These are phyloP conservation scores for Timema cristinae DNA, from an alignment of 2,888 invertebrate species.

Conservation along the genomic window DNA sequence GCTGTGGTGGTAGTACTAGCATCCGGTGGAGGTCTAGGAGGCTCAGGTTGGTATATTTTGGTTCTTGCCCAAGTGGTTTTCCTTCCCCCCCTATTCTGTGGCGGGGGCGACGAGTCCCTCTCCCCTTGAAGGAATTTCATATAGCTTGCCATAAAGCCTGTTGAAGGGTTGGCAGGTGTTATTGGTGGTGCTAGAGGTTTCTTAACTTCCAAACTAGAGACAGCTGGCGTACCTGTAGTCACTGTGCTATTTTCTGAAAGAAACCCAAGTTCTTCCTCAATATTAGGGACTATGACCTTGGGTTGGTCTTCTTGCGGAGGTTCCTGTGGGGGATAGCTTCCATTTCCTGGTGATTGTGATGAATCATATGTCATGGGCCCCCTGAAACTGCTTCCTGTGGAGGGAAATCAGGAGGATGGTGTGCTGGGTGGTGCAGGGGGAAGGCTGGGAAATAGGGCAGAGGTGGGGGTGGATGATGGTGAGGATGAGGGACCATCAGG, in stretches of 20 bases:
- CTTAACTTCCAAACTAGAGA: constrained; percentile 29
- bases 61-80: constrained; percentile 63
- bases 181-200: constrained; percentile 55
- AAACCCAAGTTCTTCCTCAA: constrained; percentile 83
- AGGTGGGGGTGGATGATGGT: constrained; percentile 57
- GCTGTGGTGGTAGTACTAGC: constrained; percentile 41
- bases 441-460: constrained; percentile 74
- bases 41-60: constrained; percentile 34
- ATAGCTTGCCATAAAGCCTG: constrained; percentile 84
- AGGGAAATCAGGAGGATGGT: constrained; percentile 59
- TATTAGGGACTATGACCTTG: constrained; percentile 83
- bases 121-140: constrained; percentile 80
- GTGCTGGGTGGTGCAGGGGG: constrained; percentile 54
- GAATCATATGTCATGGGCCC: constrained; percentile 58
- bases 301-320: constrained; percentile 60
- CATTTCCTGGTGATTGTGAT: constrained; percentile 48
- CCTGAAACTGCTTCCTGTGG: constrained; percentile 57
- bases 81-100: constrained; percentile 61
- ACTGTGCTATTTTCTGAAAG: constrained; percentile 53
- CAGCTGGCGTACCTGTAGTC: constrained; percentile 21
- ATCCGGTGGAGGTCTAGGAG: constrained; percentile 40
- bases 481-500: constrained; percentile 62
- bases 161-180: constrained; percentile 54
- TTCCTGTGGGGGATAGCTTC: constrained; percentile 27
- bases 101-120: constrained; percentile 75